Percentiles rank a stretch among this genome's conserved stretches.
Evolutionary conservation across 2,888 invertebrate genomes (phyloP).

Genomic region (Trissonchulus sp.): DNA sequence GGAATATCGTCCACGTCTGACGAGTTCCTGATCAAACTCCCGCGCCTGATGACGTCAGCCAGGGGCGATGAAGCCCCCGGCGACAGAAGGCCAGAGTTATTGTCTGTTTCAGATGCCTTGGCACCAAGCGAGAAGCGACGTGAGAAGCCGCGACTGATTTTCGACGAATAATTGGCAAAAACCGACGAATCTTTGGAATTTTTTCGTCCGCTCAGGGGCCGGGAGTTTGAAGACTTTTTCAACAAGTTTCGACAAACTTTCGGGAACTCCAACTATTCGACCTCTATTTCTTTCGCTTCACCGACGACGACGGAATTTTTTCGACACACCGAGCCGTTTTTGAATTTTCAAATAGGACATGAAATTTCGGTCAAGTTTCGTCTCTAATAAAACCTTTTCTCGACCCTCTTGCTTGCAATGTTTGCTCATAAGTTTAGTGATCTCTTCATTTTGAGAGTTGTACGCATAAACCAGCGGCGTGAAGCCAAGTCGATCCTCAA

Average conservation of each 20-base stretch:
- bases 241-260: not conserved
- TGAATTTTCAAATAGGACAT: slow-evolving; percentile 25
- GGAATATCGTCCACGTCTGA: not conserved
- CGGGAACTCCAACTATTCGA: not conserved
- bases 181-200: not conserved
- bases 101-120: not conserved
- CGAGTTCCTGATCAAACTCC: not conserved
- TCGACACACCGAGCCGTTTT: slow-evolving; percentile 20
- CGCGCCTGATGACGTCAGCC: not conserved
- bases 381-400: slow-evolving; percentile 14
- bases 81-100: not conserved
- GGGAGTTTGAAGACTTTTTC: not conserved
- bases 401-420: slow-evolving; percentile 7
- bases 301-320: not conserved
- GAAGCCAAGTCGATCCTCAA: slow-evolving; percentile 25
- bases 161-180: not conserved
- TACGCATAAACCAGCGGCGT: slow-evolving; percentile 25
- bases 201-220: not conserved
- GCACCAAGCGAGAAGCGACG: not conserved
- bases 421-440: not conserved
- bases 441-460: slow-evolving; percentile 1
- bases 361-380: slow-evolving; percentile 13
- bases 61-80: not conserved
- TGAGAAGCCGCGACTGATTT: not conserved
- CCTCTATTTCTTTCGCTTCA: not conserved